A percentile compares a stretch with the other conserved stretches of the same genome.
Conservation (phyloP, 2,888 invertebrate genomes). For the Ormyrus thymus region DNA sequence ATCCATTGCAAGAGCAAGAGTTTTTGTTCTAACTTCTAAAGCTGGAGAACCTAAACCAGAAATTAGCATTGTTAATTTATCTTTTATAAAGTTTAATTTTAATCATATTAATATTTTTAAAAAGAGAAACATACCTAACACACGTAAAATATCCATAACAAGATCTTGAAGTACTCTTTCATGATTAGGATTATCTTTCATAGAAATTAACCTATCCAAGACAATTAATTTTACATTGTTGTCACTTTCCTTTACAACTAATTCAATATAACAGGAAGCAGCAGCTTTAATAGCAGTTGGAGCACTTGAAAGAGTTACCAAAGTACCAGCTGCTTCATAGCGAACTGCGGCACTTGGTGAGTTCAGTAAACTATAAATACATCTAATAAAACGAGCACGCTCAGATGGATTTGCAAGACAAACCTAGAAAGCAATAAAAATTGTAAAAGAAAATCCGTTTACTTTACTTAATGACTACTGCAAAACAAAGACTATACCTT, state of each 20-base stretch:
- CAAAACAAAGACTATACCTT: conserved; percentile 80
- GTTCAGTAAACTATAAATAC: conserved; percentile 97
- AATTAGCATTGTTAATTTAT: not conserved
- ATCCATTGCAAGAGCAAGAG: conserved; percentile 89
- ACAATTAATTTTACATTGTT: conserved; percentile 99
- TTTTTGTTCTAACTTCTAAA: conserved; percentile 94
- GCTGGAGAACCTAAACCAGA: conserved; percentile 80
- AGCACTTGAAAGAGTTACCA: conserved; percentile 97
- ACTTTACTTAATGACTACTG: too few relatives aligned
- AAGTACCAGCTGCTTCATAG: conserved; percentile 98
- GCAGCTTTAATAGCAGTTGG: conserved; percentile 99
- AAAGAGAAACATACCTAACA: conserved; percentile 81
- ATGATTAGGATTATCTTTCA: conserved; percentile 88
- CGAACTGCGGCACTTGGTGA: conserved; percentile 97
- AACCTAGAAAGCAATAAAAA: conserved; percentile 78
- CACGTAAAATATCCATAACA: conserved; percentile 98
- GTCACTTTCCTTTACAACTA: conserved; percentile 99
- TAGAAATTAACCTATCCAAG: conserved; percentile 91
- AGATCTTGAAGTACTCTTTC: conserved; percentile 91
- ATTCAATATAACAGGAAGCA: conserved; percentile 97
- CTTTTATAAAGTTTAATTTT: not conserved
- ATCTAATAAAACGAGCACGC: conserved; percentile 96
- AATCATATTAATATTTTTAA: not conserved
- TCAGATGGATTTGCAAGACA: conserved; percentile 98
- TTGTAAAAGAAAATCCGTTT: too few relatives aligned